Conservation (phyloP, 2,888 invertebrate species). For the Zelleria hepariella region DNA sequence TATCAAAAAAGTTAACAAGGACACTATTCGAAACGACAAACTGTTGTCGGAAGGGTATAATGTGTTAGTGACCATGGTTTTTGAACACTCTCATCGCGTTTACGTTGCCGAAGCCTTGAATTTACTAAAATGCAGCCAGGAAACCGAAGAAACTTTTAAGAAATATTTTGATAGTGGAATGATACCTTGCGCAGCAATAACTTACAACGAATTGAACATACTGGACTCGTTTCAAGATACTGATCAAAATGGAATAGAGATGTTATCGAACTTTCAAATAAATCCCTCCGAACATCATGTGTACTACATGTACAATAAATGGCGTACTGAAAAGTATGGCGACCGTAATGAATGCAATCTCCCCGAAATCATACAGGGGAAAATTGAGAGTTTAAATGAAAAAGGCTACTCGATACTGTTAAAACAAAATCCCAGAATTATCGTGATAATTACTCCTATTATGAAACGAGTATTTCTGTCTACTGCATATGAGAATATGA, state of each 20-base stretch:
- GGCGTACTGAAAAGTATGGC: conserved; percentile 8
- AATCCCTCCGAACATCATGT: conserved; percentile 6
- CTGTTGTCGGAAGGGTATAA: neutral
- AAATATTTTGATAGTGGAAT: conserved; percentile 5
- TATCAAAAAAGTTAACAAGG: conserved; percentile 5
- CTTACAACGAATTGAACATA: conserved; percentile 3
- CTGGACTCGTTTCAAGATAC: neutral
- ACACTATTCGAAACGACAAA: conserved; percentile 4
- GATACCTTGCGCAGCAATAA: conserved; percentile 1
- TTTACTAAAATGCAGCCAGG: neutral
- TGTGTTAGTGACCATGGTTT: neutral
- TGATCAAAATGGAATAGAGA: neutral
- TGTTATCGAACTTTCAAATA: conserved; percentile 1
- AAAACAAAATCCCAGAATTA: conserved; percentile 3
- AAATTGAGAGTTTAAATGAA: neutral
- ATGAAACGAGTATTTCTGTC: conserved; percentile 12
- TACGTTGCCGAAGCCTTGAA: conserved; percentile 4
- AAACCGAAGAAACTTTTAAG: conserved; percentile 1
- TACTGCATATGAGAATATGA: conserved; percentile 9
- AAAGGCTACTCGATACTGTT: neutral
- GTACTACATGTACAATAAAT: conserved; percentile 8
- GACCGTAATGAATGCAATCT: conserved; percentile 6
- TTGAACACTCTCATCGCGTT: conserved; percentile 1
- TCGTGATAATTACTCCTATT: conserved; percentile 11
- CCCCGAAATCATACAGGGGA: conserved; percentile 4